Evolutionary conservation across 2,113 vertebrate genomes (phyloP).

Genomic region (Sinocyclocheilus anophthalmus): DNA sequence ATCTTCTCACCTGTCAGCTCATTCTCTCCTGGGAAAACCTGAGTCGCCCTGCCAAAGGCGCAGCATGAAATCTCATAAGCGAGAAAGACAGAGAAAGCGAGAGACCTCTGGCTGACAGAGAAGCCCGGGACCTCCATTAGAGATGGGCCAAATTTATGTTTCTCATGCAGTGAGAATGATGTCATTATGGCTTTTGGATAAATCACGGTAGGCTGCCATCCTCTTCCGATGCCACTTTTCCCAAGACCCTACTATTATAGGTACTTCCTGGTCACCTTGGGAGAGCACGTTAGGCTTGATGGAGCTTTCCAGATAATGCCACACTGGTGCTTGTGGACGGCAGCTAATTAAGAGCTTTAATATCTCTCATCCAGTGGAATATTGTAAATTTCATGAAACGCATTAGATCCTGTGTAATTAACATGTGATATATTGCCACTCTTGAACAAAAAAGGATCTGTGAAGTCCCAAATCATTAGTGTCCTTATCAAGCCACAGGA

Average conservation of each 20-base stretch:
- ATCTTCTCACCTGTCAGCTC: constrained; percentile 40
- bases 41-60: constrained; percentile 8
- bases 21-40: constrained; percentile 36
- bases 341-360: constrained; percentile 60
- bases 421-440: constrained; percentile 61
- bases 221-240: constrained; percentile 45
- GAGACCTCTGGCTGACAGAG: constrained; percentile 59
- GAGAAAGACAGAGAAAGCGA: background rate
- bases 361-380: constrained; percentile 60
- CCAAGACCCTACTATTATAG: constrained; percentile 37
- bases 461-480: constrained; percentile 67
- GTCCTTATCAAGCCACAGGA: constrained; percentile 64
- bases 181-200: constrained; percentile 71
- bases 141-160: constrained; percentile 67
- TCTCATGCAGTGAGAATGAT: constrained; percentile 67
- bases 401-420: constrained; percentile 68
- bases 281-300: constrained; percentile 57
- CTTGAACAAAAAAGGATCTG: constrained; percentile 19
- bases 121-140: constrained; percentile 66
- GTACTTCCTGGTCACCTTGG: constrained; percentile 76
- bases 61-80: background rate
- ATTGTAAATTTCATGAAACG: constrained; percentile 64
- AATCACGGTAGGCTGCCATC: constrained; percentile 62
- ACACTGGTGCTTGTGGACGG: constrained; percentile 58
- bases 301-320: constrained; percentile 56